These are phyloP conservation scores for Pseudomugil gertrudae DNA, from an alignment of 2,797 vertebrate genomes.

Conservation along the genomic window DNA sequence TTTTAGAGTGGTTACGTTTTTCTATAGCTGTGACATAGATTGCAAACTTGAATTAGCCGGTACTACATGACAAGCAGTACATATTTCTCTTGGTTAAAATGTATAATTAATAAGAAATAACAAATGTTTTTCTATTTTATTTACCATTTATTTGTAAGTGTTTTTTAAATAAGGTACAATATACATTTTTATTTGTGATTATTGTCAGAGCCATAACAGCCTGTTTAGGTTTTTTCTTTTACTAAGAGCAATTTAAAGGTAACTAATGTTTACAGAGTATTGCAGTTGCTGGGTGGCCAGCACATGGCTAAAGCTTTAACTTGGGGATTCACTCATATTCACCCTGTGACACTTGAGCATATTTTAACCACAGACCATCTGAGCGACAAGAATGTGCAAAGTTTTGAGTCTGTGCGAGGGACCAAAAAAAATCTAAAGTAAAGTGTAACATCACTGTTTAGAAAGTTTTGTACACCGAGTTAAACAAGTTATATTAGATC, in stretches of 20 bases:
- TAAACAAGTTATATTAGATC: not conserved
- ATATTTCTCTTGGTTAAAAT: not conserved
- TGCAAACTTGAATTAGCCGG: not conserved
- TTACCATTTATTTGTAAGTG: not conserved
- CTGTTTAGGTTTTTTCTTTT: not conserved
- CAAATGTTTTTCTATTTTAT: not conserved
- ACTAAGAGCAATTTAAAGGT: too few species aligned
- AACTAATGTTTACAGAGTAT: too few species aligned
- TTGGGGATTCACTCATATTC: not conserved
- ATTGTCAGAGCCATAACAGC: not conserved
- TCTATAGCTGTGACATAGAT: not conserved
- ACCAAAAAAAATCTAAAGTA: not conserved
- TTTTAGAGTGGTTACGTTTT: not conserved
- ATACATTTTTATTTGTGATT: not conserved
- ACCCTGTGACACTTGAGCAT: not conserved
- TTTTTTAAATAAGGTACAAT: not conserved
- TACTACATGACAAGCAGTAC: not conserved
- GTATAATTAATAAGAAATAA: not conserved
- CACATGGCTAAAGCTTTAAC: too few species aligned
- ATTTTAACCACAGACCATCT: not conserved
- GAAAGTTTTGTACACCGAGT: not conserved
- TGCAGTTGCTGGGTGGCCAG: not conserved
- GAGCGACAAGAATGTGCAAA: not conserved
- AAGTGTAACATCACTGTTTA: not conserved
- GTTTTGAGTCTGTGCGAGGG: not conserved